phyloP scores from a whole-genome alignment of 53 echinoderm and acorn worm genomes.

The Henricia sp. region DNA sequence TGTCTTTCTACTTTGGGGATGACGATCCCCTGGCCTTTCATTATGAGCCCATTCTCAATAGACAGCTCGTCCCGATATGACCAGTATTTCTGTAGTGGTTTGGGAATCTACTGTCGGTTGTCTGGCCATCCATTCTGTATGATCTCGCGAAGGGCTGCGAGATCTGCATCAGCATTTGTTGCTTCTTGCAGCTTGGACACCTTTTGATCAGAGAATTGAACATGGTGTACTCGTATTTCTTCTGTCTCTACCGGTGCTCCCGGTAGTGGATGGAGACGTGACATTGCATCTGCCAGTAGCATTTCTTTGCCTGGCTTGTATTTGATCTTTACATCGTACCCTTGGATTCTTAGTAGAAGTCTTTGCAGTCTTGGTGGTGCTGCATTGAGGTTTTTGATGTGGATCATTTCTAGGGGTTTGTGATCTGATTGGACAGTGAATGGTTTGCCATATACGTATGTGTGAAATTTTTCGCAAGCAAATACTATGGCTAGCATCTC shows the following conservation, averaged over 20 bases:
- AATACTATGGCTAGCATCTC: conserved; percentile 76
- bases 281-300: conserved; percentile 70
- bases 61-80: conserved; percentile 57
- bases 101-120: conserved; percentile 44
- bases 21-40: conserved; percentile 63
- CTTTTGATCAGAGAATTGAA: conserved; percentile 64
- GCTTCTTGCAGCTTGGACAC: conserved; percentile 39
- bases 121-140: conserved; percentile 74
- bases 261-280: conserved; percentile 61
- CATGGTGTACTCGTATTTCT: conserved; percentile 44
- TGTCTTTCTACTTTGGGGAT: conserved; percentile 46
- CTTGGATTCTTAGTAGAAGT: conserved; percentile 61
- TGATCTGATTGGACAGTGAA: conserved; percentile 69
- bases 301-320: conserved; percentile 77
- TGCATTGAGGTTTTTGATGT: conserved; percentile 65
- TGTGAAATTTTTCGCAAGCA: conserved; percentile 77
- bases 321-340: conserved; percentile 56
- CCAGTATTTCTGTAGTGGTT: conserved; percentile 58
- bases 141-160: conserved; percentile 59
- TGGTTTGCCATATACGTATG: conserved; percentile 72
- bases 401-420: conserved; percentile 78
- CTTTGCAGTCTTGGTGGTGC: conserved; percentile 78
- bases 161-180: conserved; percentile 62
- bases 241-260: conserved; percentile 32
- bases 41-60: conserved; percentile 49